Percentiles rank a stretch among this genome's conserved stretches.
Conservation (phyloP, 2,113 vertebrate species). For the Passer montanus region DNA sequence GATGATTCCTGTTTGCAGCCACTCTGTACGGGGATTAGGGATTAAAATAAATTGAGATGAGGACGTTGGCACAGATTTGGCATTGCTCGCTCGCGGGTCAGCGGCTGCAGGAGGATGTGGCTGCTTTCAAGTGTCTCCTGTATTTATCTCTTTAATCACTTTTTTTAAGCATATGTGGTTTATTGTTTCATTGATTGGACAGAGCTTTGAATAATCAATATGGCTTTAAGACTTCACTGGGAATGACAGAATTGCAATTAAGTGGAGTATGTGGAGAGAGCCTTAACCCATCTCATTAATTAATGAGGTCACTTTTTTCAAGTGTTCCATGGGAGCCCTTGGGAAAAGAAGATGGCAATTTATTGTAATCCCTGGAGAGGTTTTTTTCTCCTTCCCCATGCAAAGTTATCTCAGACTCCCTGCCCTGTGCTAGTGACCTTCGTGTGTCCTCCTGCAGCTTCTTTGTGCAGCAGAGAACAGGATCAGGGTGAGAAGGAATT, state of each 20-base stretch:
- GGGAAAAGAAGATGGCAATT: constrained; percentile 18
- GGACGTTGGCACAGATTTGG: background rate
- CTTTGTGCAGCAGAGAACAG: background rate
- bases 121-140: background rate
- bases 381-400: background rate
- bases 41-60: background rate
- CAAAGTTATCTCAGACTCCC: background rate
- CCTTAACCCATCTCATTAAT: constrained; percentile 64
- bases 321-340: constrained; percentile 8
- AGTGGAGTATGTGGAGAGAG: constrained; percentile 55
- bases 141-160: constrained; percentile 61
- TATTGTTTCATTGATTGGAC: constrained; percentile 64
- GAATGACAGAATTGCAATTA: constrained; percentile 66
- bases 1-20: background rate
- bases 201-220: constrained; percentile 65
- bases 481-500: background rate
- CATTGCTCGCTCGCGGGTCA: background rate
- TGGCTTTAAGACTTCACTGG: constrained; percentile 43
- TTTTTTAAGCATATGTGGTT: constrained; percentile 56
- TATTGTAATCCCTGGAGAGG: background rate
- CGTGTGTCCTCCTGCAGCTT: background rate
- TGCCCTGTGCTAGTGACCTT: background rate
- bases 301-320: constrained; percentile 58
- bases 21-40: background rate
- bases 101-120: background rate